These are phyloP conservation scores for Euclidia mi DNA, from an alignment of 2,888 invertebrate genomes.

Conservation along the genomic window DNA sequence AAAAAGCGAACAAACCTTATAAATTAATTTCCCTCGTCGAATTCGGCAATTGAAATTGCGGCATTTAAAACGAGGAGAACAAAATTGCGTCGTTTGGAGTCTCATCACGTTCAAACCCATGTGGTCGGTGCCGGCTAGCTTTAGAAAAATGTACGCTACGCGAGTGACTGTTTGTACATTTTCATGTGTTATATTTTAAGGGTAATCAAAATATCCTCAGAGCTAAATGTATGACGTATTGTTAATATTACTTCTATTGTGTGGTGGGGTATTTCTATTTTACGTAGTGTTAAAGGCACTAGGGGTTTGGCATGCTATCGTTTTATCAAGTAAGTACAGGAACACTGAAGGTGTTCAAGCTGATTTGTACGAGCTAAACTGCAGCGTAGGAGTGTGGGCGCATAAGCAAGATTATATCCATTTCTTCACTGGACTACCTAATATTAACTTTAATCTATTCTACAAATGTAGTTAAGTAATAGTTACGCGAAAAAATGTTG, in stretches of 20 bases:
- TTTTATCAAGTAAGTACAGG: too few species aligned
- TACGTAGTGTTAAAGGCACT: too few species aligned
- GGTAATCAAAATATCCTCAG: conserved; percentile 24
- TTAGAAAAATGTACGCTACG: conserved; percentile 62
- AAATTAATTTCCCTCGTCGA: conserved; percentile 23
- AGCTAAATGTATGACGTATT: not conserved
- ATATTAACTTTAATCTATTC: too few species aligned
- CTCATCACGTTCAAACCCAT: conserved; percentile 57
- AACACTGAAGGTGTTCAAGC: too few species aligned
- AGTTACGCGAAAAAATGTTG: too few species aligned
- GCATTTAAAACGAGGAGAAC: conserved; percentile 41
- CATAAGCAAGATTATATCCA: too few species aligned
- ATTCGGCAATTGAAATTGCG: conserved; percentile 33
- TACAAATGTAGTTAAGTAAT: too few species aligned
- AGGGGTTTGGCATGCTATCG: too few species aligned
- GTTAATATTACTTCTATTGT: not conserved
- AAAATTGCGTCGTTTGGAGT: conserved; percentile 43
- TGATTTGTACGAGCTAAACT: too few species aligned
- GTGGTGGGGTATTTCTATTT: too few species aligned
- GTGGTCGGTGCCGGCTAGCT: conserved; percentile 54
- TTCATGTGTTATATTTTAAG: conserved; percentile 26
- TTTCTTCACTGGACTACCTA: too few species aligned
- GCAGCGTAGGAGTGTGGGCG: too few species aligned
- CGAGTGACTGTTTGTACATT: conserved; percentile 51
- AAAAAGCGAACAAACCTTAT: not conserved